Evolutionary conservation across 2,113 vertebrate species (phyloP).

Genomic region (Xenus cinereus): DNA sequence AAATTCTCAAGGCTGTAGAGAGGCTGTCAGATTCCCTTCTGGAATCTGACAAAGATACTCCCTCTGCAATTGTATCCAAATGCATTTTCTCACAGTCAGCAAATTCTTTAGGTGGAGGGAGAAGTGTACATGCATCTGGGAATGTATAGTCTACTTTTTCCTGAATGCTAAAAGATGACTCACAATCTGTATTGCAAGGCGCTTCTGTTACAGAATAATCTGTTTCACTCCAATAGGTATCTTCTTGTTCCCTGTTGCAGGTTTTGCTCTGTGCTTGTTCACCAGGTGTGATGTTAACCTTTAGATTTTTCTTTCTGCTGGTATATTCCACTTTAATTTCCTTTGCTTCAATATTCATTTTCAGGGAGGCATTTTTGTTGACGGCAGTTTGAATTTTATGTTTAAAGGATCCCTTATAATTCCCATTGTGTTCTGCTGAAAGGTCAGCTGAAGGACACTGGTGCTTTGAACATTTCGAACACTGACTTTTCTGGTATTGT

Average conservation of each 20-base stretch:
- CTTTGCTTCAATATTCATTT: conserved; percentile 63
- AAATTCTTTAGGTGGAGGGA: conserved; percentile 74
- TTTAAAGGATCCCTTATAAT: not conserved
- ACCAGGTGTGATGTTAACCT: conserved; percentile 58
- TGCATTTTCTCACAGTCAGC: conserved; percentile 52
- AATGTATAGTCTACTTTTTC: conserved; percentile 29
- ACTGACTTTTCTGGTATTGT: conserved; percentile 21
- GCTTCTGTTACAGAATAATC: conserved; percentile 48
- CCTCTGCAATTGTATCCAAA: conserved; percentile 56
- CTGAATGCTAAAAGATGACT: conserved; percentile 15
- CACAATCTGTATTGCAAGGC: conserved; percentile 5
- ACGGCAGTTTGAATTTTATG: not conserved
- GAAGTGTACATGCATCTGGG: conserved; percentile 18
- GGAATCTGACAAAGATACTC: conserved; percentile 18
- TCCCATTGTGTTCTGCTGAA: not conserved
- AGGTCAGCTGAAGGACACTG: not conserved
- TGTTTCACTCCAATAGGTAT: not conserved
- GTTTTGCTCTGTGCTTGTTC: not conserved
- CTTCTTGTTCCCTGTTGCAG: not conserved
- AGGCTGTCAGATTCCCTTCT: not conserved
- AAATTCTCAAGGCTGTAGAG: not conserved
- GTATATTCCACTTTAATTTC: conserved; percentile 56
- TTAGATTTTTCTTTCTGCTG: conserved; percentile 47
- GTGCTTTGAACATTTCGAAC: not conserved
- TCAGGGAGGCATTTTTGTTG: conserved; percentile 44